Evolutionary conservation across 2,888 invertebrate species (phyloP).

Genomic region (Acrobasis consociella): DNA sequence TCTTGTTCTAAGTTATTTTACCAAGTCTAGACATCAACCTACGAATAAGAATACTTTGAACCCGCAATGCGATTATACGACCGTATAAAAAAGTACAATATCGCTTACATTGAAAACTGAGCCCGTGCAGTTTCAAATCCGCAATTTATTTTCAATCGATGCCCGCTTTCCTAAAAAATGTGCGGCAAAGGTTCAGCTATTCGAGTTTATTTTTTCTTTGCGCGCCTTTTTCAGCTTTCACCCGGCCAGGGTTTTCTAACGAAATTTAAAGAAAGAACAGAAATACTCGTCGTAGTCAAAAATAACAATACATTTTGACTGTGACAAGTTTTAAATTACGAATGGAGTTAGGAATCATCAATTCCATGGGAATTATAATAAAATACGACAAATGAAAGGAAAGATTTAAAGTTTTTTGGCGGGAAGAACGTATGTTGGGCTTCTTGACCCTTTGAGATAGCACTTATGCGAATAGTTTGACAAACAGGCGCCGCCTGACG

Average conservation of each 20-base stretch:
- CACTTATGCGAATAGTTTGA: too few species aligned
- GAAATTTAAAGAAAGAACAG: too few species aligned
- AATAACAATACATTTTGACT: too few species aligned
- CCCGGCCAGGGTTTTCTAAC: conserved; percentile 5
- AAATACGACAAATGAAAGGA: too few species aligned
- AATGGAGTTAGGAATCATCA: not conserved
- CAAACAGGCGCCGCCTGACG: not conserved
- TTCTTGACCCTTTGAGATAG: too few species aligned
- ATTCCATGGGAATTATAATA: too few species aligned
- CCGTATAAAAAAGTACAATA: conserved; percentile 14
- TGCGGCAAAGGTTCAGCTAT: conserved; percentile 27
- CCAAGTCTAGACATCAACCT: not conserved
- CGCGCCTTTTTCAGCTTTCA: conserved; percentile 20
- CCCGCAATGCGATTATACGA: not conserved
- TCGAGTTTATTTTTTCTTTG: conserved; percentile 19
- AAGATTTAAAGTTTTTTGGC: too few species aligned
- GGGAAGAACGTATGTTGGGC: too few species aligned
- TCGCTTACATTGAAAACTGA: conserved; percentile 26
- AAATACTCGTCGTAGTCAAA: too few species aligned
- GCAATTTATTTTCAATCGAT: conserved; percentile 28
- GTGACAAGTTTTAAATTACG: not conserved
- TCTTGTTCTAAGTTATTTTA: too few species aligned
- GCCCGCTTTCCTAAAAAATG: conserved; percentile 22
- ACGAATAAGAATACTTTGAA: not conserved
- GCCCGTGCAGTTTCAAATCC: conserved; percentile 19